Conservation (phyloP, 2,888 invertebrate genomes). For the Conops quadrifasciatus region DNA sequence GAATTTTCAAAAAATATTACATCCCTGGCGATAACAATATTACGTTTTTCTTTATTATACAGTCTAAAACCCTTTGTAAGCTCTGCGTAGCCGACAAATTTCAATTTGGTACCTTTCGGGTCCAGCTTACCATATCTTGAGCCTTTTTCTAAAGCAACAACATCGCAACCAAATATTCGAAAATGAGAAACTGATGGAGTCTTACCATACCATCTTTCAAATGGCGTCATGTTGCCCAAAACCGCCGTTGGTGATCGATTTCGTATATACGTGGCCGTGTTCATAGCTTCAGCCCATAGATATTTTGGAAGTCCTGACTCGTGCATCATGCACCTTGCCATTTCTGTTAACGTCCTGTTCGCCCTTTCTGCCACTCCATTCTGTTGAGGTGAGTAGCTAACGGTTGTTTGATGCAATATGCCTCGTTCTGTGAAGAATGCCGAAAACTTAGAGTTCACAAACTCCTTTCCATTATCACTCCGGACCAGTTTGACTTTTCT, state of each 20-base stretch:
- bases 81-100: not conserved
- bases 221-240: not conserved
- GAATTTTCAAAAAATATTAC: not conserved
- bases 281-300: not conserved
- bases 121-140: not conserved
- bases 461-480: not conserved
- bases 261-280: not conserved
- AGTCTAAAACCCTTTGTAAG: not conserved
- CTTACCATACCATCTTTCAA: not conserved
- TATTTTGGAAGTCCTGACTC: not conserved
- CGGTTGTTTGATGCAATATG: not conserved
- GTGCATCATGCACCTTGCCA: not conserved
- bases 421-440: not conserved
- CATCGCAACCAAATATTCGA: not conserved
- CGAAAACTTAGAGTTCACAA: not conserved
- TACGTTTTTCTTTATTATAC: not conserved
- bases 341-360: not conserved
- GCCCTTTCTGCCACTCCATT: not conserved
- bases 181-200: not conserved
- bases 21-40: not conserved
- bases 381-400: not conserved
- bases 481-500: not conserved
- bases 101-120: not conserved
- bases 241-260: not conserved
- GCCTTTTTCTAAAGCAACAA: not conserved